phyloP scores from a whole-genome alignment of 2,888 invertebrate species.

The Hartigia nigra region DNA sequence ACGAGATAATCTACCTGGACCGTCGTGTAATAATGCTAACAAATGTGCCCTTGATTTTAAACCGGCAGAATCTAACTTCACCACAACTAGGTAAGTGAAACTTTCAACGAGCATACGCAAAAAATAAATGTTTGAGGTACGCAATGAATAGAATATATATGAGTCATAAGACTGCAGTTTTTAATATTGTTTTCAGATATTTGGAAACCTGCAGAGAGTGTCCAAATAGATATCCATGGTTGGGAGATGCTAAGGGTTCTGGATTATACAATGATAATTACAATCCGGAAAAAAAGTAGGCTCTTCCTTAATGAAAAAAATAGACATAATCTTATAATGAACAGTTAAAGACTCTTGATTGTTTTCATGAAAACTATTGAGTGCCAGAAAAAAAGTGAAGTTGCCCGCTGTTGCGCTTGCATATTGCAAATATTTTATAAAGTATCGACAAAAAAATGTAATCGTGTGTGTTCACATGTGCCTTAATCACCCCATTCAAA shows the following conservation, averaged over 20 bases:
- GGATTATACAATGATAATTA: conserved; percentile 85
- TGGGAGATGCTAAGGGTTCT: conserved; percentile 87
- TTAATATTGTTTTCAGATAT: conserved; percentile 69
- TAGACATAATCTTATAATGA: conserved; percentile 7
- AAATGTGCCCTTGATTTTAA: conserved; percentile 88
- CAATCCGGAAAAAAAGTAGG: conserved; percentile 73
- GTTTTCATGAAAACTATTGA: neutral
- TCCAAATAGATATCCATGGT: conserved; percentile 88
- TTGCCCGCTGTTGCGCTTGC: neutral
- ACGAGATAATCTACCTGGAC: conserved; percentile 75
- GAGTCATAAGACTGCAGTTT: neutral
- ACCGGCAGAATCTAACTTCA: conserved; percentile 79
- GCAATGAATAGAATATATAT: neutral
- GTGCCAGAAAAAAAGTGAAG: conserved; percentile 2
- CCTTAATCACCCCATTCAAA: conserved; percentile 10
- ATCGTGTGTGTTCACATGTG: neutral
- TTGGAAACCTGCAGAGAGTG: conserved; percentile 90
- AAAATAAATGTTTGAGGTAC: neutral
- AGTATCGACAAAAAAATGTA: neutral
- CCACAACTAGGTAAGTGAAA: conserved; percentile 73
- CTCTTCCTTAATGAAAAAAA: conserved; percentile 10
- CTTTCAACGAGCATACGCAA: neutral
- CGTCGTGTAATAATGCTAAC: conserved; percentile 83
- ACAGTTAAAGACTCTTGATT: neutral
- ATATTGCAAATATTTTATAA: neutral